Conservation (phyloP, 2,113 vertebrate species). For the Datnioides undecimradiatus region DNA sequence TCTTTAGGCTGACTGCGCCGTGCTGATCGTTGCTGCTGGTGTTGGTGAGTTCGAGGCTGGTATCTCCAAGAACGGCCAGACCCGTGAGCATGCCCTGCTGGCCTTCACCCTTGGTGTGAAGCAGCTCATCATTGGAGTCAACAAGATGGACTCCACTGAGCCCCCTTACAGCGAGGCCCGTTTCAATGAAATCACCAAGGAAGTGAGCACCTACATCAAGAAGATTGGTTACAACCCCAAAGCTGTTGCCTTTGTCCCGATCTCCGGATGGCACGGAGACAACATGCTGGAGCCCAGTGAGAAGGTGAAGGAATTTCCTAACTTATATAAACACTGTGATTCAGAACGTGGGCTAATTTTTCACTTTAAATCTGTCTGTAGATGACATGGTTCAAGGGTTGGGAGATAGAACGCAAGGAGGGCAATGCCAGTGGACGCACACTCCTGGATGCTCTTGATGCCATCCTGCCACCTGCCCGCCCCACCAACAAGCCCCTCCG, state of each 20-base stretch:
- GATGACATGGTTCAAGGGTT: conserved; percentile 87
- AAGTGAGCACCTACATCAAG: conserved; percentile 87
- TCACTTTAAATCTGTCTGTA: conserved; percentile 8
- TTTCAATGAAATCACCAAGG: conserved; percentile 86
- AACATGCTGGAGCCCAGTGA: conserved; percentile 85
- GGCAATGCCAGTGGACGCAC: conserved; percentile 77
- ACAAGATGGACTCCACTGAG: conserved; percentile 89
- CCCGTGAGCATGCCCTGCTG: conserved; percentile 86
- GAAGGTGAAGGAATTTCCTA: conserved; percentile 81
- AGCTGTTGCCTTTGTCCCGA: conserved; percentile 84
- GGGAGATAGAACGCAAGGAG: conserved; percentile 86
- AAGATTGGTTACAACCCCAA: conserved; percentile 87
- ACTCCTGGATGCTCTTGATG: conserved; percentile 84
- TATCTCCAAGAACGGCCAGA: conserved; percentile 89
- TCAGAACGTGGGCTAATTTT: neutral
- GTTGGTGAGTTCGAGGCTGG: conserved; percentile 88
- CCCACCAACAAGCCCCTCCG: conserved; percentile 84
- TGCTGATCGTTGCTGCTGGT: conserved; percentile 85
- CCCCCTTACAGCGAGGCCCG: conserved; percentile 84
- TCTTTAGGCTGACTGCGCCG: conserved; percentile 84
- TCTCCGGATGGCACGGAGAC: conserved; percentile 87
- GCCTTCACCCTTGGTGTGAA: conserved; percentile 87
- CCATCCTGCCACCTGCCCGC: conserved; percentile 80
- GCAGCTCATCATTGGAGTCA: conserved; percentile 85
- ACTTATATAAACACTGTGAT: rapidly evolving